phyloP scores from a whole-genome alignment of 2,888 invertebrate genomes.

The Eupithecia insigniata region DNA sequence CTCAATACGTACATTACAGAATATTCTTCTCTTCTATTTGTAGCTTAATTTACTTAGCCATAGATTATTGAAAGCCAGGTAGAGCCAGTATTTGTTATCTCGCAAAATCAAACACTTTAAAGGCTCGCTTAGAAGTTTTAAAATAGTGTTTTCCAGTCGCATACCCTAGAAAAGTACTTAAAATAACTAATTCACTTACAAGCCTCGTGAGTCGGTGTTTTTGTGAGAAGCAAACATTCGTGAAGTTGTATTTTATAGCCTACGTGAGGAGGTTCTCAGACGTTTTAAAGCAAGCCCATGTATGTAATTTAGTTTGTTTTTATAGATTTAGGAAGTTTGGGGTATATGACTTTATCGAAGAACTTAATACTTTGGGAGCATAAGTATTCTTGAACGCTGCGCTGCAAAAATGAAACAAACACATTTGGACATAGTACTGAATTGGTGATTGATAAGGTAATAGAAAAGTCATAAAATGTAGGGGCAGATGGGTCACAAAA shows the following conservation, averaged over 20 bases:
- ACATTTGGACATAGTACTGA: not conserved
- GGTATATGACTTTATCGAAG: not conserved
- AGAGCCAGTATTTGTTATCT: not conserved
- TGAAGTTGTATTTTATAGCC: slow-evolving; percentile 70
- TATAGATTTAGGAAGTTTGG: not conserved
- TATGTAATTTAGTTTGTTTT: slow-evolving; percentile 13
- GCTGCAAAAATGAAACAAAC: not conserved
- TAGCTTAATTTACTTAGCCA: too few species aligned
- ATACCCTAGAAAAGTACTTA: slow-evolving; percentile 38
- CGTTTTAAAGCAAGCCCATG: slow-evolving; percentile 25
- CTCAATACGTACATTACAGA: too few species aligned
- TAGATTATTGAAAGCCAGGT: not conserved
- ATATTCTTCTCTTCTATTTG: too few species aligned
- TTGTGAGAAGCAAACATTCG: slow-evolving; percentile 65
- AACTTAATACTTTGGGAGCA: not conserved
- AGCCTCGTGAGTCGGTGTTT: slow-evolving; percentile 60
- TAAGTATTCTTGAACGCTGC: not conserved
- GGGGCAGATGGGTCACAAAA: not conserved
- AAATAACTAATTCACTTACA: slow-evolving; percentile 72
- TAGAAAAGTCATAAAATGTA: not conserved
- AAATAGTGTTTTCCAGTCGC: slow-evolving; percentile 5
- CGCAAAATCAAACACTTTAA: not conserved
- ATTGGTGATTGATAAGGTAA: not conserved
- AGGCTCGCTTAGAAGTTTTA: not conserved
- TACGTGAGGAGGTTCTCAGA: slow-evolving; percentile 59